These are phyloP conservation scores for Globicephala melas DNA, from an alignment of 2,113 vertebrate genomes.

Conservation along the genomic window DNA sequence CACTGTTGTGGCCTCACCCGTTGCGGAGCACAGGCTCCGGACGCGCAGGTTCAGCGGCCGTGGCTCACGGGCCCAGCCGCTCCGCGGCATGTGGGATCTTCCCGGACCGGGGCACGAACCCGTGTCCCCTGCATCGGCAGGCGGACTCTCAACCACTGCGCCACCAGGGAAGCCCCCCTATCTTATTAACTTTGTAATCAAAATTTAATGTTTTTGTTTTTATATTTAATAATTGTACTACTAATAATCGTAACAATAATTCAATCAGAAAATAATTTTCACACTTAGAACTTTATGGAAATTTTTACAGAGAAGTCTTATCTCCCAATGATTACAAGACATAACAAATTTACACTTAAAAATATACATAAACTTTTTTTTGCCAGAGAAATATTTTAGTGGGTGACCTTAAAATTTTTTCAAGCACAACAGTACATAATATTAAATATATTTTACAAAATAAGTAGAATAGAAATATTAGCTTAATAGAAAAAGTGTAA, in stretches of 20 bases:
- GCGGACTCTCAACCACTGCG: no score
- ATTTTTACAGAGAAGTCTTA: background rate
- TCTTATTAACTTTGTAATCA: background rate
- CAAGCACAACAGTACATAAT: background rate
- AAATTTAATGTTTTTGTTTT: background rate
- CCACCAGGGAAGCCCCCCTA: no score
- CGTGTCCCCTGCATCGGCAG: no score
- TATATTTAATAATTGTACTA: background rate
- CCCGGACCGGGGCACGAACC: no score
- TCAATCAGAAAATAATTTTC: background rate
- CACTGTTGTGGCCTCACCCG: no score
- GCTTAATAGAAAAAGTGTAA: background rate
- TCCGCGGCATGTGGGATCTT: no score
- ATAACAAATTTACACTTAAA: background rate
- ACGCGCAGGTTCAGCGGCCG: no score
- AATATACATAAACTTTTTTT: background rate
- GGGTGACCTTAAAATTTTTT: background rate
- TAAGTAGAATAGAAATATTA: background rate
- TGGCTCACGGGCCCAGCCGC: no score
- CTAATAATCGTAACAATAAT: background rate
- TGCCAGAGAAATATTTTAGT: background rate
- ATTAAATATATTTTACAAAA: background rate
- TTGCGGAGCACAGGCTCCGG: no score
- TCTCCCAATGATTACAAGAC: background rate
- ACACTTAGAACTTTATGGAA: background rate